Percentiles rank a stretch among this genome's conserved stretches.
phyloP scores from a whole-genome alignment of 2,888 invertebrate species.

The Marronus borbonicus region DNA sequence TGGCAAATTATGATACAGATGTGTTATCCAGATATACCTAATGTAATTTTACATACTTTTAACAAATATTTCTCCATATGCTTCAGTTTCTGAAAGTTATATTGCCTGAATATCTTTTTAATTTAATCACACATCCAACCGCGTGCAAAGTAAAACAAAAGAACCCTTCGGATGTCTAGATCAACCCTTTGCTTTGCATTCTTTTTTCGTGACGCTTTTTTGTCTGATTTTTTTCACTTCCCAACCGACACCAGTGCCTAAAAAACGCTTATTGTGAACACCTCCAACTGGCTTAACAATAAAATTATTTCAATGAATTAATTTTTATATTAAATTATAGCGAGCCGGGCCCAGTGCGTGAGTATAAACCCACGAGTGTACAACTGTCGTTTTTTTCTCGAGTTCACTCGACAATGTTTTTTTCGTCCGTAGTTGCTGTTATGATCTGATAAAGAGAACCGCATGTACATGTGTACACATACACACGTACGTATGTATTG shows the following conservation, averaged over 20 bases:
- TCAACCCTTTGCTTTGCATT: constrained; percentile 53
- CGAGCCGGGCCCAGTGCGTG: constrained; percentile 47
- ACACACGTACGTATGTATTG: constrained; percentile 9
- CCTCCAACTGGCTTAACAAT: constrained; percentile 50
- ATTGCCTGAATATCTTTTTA: constrained; percentile 12
- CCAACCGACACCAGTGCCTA: constrained; percentile 34
- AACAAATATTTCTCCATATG: background rate
- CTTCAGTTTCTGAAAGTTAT: background rate
- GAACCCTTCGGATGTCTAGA: constrained; percentile 56
- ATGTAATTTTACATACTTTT: no score
- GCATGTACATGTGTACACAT: constrained; percentile 36
- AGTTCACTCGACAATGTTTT: constrained; percentile 48
- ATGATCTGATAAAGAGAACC: constrained; percentile 56
- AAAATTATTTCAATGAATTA: constrained; percentile 50
- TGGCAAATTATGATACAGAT: no score
- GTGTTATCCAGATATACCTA: no score
- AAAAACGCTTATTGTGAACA: constrained; percentile 49
- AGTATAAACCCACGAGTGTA: constrained; percentile 47
- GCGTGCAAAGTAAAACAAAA: constrained; percentile 59
- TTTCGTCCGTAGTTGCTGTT: constrained; percentile 53
- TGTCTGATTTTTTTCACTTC: constrained; percentile 44
- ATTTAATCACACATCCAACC: constrained; percentile 32
- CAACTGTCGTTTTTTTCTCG: constrained; percentile 54
- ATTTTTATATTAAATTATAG: constrained; percentile 59
- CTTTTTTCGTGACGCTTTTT: constrained; percentile 57